Base-by-base conservation (phyloP, 92 coral and sea anemone genomes). In the Meandrina meandrites region DNA sequence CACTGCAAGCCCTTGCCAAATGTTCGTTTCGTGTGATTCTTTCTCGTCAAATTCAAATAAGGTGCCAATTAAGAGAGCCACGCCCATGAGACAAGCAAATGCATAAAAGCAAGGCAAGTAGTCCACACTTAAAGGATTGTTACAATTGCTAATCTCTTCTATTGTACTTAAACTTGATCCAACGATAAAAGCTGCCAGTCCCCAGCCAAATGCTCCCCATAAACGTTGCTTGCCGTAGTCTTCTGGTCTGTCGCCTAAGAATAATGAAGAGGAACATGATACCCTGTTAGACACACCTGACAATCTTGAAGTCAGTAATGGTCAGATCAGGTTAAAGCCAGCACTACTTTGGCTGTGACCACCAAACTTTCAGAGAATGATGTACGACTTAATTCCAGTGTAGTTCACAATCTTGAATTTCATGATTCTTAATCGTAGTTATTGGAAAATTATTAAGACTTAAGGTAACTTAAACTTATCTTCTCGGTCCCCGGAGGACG, bases 151-250 rank as follows among this genome's bases (percentile, higher is more conserved):
- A 48, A 88, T 51, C 86, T 93, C 97, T 85, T 94, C 95, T 1
- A 92, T 60, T 68, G 94, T 91, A 37, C 95, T 91, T 0, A 96
- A 88, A 40, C 90, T 72, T 81, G 99, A 91, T 45, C 99, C 99
- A 15, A 96, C 92, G 28, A 85, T 53, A 73, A 96, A 96, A 17
- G 99, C 96, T 27, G 96, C 94, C 8, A 93, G 81, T 28, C 99
- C 99, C 93, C 94, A 96, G 56, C 99, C 99, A 78, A 93, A 79
- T 19, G 99, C 74, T 36, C 99, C 99, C 99, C 99, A 96, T 68
- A 95, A 72, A 30, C 99, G 95, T 86, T 96, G 98, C 64, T 93
- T 93, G 67, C 99, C 99, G 76, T 96, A 96, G 87, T 90, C 89
- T 77, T 93, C 97, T 78, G 67, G 90, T 21, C 66, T 67, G 36